A percentile compares a stretch with the other conserved stretches of the same genome.
Conservation (phyloP, 1,140 invertebrate species). For the Condylostylus longicornis region DNA sequence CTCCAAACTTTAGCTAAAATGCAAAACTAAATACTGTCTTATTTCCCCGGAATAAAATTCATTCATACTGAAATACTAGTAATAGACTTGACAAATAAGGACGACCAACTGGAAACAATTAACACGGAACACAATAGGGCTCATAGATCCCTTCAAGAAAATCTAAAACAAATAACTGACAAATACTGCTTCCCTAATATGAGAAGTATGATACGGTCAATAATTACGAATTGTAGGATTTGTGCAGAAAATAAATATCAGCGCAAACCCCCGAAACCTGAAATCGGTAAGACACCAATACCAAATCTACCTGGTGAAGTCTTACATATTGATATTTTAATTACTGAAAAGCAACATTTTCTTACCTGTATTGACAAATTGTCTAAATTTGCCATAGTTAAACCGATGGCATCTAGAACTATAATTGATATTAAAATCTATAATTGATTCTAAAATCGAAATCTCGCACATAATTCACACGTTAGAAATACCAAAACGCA, state of each 20-base stretch:
- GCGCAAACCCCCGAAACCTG: not conserved
- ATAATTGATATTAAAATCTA: slow-evolving; percentile 1
- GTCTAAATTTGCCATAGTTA: not conserved
- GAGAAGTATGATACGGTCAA: no score
- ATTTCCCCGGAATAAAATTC: not conserved
- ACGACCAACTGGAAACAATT: slow-evolving; percentile 1
- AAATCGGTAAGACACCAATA: slow-evolving; percentile 3
- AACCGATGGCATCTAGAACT: not conserved
- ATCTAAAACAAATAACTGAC: slow-evolving; percentile 1
- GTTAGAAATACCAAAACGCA: no score
- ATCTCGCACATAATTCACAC: no score
- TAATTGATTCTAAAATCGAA: no score
- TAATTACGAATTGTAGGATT: no score
- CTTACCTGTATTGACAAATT: slow-evolving; percentile 2
- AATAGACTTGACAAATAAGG: slow-evolving; percentile 1
- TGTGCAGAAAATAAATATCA: slow-evolving; percentile 4
- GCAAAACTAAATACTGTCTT: not conserved
- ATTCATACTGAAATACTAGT: slow-evolving; percentile 1
- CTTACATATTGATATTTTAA: slow-evolving; percentile 1
- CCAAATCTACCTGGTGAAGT: slow-evolving; percentile 1
- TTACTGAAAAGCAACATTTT: not conserved
- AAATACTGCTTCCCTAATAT: no score
- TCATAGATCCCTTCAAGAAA: slow-evolving; percentile 2
- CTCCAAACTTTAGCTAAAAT: not conserved
- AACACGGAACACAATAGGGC: slow-evolving; percentile 1